Conservation (phyloP, 1,140 invertebrate genomes). For the Drosophila azteca region DNA sequence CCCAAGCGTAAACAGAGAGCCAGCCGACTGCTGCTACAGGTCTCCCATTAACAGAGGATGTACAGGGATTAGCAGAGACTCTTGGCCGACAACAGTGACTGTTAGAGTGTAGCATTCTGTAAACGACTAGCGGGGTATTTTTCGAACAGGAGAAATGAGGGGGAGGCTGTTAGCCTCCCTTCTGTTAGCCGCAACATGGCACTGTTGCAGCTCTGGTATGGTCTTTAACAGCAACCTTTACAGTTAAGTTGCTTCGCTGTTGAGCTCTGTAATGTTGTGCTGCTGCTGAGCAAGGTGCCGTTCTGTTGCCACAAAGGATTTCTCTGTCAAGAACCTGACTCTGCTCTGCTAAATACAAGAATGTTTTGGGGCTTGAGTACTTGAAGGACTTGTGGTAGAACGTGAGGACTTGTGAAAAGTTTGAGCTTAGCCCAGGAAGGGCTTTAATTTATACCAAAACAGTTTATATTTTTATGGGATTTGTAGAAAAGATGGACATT, state of each 20-base stretch:
- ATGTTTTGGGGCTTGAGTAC: no score
- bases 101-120: constrained; percentile 32
- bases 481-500: no score
- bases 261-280: not conserved
- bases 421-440: no score
- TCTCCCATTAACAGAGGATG: not conserved
- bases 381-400: no score
- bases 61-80: not conserved
- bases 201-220: not conserved
- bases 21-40: constrained; percentile 1
- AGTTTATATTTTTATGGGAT: no score
- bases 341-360: no score
- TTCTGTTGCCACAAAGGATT: no score
- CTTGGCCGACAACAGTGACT: not conserved
- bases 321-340: no score
- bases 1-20: not conserved
- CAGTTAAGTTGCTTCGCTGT: not conserved
- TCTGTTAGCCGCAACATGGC: constrained; percentile 36
- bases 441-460: no score
- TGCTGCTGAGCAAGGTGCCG: no score
- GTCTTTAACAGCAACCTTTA: not conserved
- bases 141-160: constrained; percentile 62
- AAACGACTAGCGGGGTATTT: constrained; percentile 42
- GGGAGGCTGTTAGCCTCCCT: constrained; percentile 13
- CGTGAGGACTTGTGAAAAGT: no score